Percentiles rank a stretch among this genome's conserved stretches.
phyloP scores from a whole-genome alignment of 2,888 invertebrate genomes.

The Acleris laterana region DNA sequence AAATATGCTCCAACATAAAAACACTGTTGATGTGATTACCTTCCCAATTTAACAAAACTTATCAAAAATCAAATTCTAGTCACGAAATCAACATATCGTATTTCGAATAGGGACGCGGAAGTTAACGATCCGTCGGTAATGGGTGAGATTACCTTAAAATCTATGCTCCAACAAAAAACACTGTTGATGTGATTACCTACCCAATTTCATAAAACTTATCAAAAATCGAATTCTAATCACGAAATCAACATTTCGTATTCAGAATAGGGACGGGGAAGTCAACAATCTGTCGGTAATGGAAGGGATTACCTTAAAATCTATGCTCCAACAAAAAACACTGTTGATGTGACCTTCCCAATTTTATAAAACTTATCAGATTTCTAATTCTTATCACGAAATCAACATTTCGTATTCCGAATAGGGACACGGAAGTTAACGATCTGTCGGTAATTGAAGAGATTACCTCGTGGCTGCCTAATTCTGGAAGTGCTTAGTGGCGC shows the following conservation, averaged over 20 bases:
- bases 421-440: constrained; percentile 12
- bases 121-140: constrained; percentile 28
- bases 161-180: too few species aligned
- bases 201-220: not conserved
- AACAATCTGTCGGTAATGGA: constrained; percentile 30
- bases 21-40: not conserved
- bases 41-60: not conserved
- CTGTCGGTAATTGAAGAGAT: constrained; percentile 30
- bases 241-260: not conserved
- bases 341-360: not conserved
- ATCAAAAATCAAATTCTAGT: not conserved
- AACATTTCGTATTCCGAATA: constrained; percentile 14
- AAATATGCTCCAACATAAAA: too few species aligned
- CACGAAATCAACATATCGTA: not conserved
- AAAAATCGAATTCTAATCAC: not conserved
- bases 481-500: constrained; percentile 18
- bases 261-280: constrained; percentile 16
- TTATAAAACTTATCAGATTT: not conserved
- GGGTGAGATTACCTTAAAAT: constrained; percentile 23
- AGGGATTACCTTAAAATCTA: constrained; percentile 18
- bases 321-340: too few species aligned
- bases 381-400: not conserved
- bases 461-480: constrained; percentile 29
- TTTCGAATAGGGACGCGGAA: constrained; percentile 17
- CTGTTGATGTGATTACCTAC: not conserved